Conservation (phyloP, 1,140 invertebrate species). For the Drosophila pectinifera region DNA sequence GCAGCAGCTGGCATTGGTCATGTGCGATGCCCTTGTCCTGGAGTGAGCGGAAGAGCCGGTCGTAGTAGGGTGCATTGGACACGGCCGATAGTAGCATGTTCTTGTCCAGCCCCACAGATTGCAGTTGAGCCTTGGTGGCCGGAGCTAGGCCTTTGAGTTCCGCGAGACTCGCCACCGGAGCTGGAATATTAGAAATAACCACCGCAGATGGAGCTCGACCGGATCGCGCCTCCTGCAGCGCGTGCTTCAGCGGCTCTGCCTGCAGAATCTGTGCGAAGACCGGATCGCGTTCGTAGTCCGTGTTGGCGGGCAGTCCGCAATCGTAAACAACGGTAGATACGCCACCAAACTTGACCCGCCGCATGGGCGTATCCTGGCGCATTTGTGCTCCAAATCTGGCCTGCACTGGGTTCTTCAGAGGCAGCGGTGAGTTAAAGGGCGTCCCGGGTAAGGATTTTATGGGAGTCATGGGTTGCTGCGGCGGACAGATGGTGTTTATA, state of each 20-base stretch:
- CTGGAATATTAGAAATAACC: slow-evolving; percentile 51
- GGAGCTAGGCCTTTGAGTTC: slow-evolving; percentile 84
- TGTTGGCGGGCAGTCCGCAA: slow-evolving; percentile 70
- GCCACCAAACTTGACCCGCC: slow-evolving; percentile 79
- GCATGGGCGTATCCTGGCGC: slow-evolving; percentile 81
- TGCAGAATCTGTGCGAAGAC: slow-evolving; percentile 79
- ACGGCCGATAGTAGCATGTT: slow-evolving; percentile 87
- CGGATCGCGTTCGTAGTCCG: slow-evolving; percentile 79
- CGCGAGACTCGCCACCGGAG: slow-evolving; percentile 44
- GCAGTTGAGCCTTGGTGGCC: slow-evolving; percentile 86
- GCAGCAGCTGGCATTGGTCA: slow-evolving; percentile 86
- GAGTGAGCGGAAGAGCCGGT: slow-evolving; percentile 86
- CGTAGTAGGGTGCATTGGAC: slow-evolving; percentile 87
- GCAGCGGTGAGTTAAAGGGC: slow-evolving; percentile 76
- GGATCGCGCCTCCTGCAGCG: slow-evolving; percentile 56
- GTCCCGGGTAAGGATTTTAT: slow-evolving; percentile 47
- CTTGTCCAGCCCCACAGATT: slow-evolving; percentile 86
- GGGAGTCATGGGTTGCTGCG: slow-evolving; percentile 44
- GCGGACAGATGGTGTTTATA: slow-evolving; percentile 52
- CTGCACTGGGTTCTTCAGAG: slow-evolving; percentile 66
- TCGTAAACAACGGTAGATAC: slow-evolving; percentile 71
- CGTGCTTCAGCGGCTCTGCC: slow-evolving; percentile 68
- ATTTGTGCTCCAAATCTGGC: slow-evolving; percentile 69
- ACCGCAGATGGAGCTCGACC: slow-evolving; percentile 50
- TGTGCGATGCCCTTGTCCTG: slow-evolving; percentile 86